Base-by-base conservation (phyloP, 2,113 vertebrate genomes). In the Platichthys flesus region DNA sequence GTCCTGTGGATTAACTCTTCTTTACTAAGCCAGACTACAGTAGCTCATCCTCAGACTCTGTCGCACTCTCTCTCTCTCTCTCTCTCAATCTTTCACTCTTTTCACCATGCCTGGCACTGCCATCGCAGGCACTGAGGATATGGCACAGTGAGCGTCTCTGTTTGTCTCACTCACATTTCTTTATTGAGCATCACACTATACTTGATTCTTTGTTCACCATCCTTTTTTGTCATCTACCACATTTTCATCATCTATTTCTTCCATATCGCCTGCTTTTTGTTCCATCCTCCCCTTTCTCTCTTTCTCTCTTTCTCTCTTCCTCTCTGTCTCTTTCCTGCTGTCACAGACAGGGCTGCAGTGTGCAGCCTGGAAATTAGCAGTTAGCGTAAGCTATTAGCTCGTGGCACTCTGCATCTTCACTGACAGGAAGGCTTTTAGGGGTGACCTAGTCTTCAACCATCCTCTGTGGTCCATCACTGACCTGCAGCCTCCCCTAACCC, bases 141-240 rank as follows among this genome's bases (percentile, higher is more conserved):
- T 89, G 92, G 84, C 85, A 90, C 88, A 91, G 91, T 92, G 92
- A 94, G 94, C 95, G 92, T 91, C 92, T 93, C 86, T 59, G 9
- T 79, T 82, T 74, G 20, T 72, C 23, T 78, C 56, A 55, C 40
- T 69, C 21, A 51, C 24, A 4, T 76, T 57, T 21, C 35, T 79
- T 18, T 24, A 24, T 21, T 59, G 51, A 4, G 20, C 54, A 47
- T 68, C 52, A 15, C 57, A 58, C 58, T 63, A 10, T 23, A 49
- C 74, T 78, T 67, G 51, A 58, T 37, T 47, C 66, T 45, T 26
- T 51, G 31, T 59, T 55, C n/a, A 66, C 37, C 59, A 64, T 49
- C 71, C 74, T 71, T 70, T 23, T 23, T 45, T 59, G 9, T 76
- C 12, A 26, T 82, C 63, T 7, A 13, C 37, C 18, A 13, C 58